Conservation (phyloP, 2,888 invertebrate genomes). For the Merodon equestris region DNA sequence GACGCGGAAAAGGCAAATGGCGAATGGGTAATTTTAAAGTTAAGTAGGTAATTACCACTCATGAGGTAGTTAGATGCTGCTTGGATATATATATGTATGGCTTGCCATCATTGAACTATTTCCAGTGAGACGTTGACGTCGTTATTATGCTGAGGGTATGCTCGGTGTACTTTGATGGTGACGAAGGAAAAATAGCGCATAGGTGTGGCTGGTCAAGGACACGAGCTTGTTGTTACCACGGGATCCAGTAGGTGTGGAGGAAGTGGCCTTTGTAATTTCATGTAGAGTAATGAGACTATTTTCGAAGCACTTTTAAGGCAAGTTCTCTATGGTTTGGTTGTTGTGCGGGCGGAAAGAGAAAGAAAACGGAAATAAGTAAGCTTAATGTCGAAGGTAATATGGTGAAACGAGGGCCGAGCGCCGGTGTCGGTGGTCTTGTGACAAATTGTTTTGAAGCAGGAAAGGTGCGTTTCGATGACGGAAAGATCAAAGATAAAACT, state of each 20-base stretch:
- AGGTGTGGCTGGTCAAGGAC: slow-evolving; percentile 56
- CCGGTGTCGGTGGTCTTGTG: slow-evolving; percentile 10
- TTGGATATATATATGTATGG: slow-evolving; percentile 10
- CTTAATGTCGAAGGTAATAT: too few species aligned
- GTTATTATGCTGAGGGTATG: background rate
- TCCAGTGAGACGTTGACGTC: background rate
- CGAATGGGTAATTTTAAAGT: slow-evolving; percentile 43
- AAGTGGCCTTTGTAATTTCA: slow-evolving; percentile 43
- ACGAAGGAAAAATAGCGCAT: background rate
- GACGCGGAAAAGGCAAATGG: background rate
- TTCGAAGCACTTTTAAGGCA: slow-evolving; percentile 19
- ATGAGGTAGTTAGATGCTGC: slow-evolving; percentile 25
- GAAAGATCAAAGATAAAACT: too few species aligned
- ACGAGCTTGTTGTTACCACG: slow-evolving; percentile 44
- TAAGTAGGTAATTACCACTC: slow-evolving; percentile 58
- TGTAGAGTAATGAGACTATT: slow-evolving; percentile 45
- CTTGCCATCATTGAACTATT: slow-evolving; percentile 20
- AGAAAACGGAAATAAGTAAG: too few species aligned
- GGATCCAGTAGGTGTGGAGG: slow-evolving; percentile 25
- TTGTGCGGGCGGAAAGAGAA: background rate
- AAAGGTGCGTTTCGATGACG: slow-evolving; percentile 1
- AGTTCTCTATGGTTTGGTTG: slow-evolving; percentile 1
- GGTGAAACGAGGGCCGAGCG: slow-evolving; percentile 2
- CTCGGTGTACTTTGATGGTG: background rate
- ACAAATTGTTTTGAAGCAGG: background rate